A percentile compares a stretch with the other conserved stretches of the same genome.
These are phyloP conservation scores for Hemicordylus capensis DNA, from an alignment of 2,113 vertebrate genomes.

Conservation along the genomic window DNA sequence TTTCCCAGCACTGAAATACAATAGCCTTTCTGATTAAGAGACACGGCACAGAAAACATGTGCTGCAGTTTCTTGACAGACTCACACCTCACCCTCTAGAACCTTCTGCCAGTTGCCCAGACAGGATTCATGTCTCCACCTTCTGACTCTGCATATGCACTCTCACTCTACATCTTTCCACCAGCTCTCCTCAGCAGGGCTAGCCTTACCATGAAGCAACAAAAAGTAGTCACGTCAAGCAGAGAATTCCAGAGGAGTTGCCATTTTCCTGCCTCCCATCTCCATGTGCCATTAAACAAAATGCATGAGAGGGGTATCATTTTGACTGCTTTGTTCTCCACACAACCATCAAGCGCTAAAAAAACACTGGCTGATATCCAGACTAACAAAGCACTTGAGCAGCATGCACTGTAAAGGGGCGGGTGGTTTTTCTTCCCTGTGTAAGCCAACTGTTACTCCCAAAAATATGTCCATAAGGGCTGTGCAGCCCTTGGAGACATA, in stretches of 20 bases:
- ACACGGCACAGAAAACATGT: not conserved
- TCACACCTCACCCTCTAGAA: constrained; percentile 1
- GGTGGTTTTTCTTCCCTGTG: too few species aligned
- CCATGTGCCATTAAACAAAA: not conserved
- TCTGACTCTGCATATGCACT: not conserved
- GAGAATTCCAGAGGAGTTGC: not conserved
- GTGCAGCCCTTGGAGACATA: too few species aligned
- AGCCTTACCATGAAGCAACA: not conserved
- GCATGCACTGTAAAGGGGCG: too few species aligned
- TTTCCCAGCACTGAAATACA: constrained; percentile 44
- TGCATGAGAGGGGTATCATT: not conserved
- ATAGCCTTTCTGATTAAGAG: not conserved
- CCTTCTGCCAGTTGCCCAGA: not conserved
- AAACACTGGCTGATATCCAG: too few species aligned
- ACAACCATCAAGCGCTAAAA: not conserved
- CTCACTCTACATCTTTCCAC: not conserved
- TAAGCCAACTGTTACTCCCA: too few species aligned
- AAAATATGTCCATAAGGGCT: too few species aligned
- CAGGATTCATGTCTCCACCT: not conserved
- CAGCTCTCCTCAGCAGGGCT: not conserved
- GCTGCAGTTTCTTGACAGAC: not conserved
- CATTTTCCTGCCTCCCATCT: not conserved
- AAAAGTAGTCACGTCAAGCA: not conserved
- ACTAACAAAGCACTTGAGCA: too few species aligned
- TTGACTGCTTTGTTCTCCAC: not conserved